Base-by-base conservation (phyloP, 2,113 vertebrate species). In the Paedocypris sp. region DNA sequence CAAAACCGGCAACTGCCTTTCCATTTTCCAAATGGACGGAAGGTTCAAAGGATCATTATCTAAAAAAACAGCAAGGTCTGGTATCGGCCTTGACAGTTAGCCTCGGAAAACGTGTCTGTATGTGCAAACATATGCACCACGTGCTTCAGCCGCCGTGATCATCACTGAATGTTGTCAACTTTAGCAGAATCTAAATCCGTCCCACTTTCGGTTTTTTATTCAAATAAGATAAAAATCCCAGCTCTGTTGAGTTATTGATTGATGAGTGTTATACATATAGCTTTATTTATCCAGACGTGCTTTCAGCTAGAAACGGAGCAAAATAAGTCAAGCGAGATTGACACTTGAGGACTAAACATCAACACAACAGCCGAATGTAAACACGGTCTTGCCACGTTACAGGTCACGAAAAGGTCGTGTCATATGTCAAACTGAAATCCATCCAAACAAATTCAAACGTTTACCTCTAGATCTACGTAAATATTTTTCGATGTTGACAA, bases 81-180 rank as follows among this genome's bases (percentile, higher is more conserved):
- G 39, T 26, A 25, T 61, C 58, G 28, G 13, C 18, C 18, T 43
- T 53, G 39, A 22, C 19, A 25, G 3, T 43, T 25, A 64, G 25
- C 56, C 42, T 16, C 2, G 25, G n/a, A 41, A 53, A 64, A 64
- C 56, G 18, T 33, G 31, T 38, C 16, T 15, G 32, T 18, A 6
- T 51, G 49, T 47, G 42, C 46, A 68, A 45, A 63, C 53, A 50
- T 36, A 49, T 12, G 43, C 10, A 49, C 4, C 15, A 19, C 35
- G 16, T 25, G 23, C 35, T 46, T 20, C 3, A 5, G 16, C 3
- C 2, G 10, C 18, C 4, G 12, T 31, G 52, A 16, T n/a, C 15
- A n/a, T 52, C 19, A 20, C 15, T 28, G 20, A 29, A 43, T 38
- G 22, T 23, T 19, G 45, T 12, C 16, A 11, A 19, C 9, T 48